Evolutionary conservation across 2,113 vertebrate species (phyloP).

Genomic region (Papio anubis): DNA sequence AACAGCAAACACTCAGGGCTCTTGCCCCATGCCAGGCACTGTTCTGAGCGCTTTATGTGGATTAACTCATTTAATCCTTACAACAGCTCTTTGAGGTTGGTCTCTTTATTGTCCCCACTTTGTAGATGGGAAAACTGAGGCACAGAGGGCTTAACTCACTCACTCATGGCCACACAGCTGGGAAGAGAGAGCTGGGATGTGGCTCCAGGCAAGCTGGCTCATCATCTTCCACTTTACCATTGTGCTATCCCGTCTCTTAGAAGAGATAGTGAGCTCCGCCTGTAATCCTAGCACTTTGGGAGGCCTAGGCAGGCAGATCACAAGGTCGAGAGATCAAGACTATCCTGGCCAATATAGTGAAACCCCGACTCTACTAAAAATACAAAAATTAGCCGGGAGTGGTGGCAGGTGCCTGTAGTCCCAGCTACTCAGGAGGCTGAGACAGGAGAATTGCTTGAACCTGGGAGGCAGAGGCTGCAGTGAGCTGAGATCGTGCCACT

Average conservation of each 20-base stretch:
- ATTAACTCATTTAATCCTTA: neutral
- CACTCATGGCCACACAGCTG: neutral
- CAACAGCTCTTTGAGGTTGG: neutral
- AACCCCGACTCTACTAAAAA: too few species aligned
- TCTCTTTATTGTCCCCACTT: neutral
- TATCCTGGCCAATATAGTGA: too few species aligned
- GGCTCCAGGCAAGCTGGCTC: neutral
- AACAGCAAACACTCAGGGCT: neutral
- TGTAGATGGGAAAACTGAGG: slow-evolving; percentile 7
- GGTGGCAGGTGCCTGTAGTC: too few species aligned
- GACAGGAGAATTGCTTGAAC: too few species aligned
- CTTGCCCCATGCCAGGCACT: neutral
- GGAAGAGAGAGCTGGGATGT: neutral
- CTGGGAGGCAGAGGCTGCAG: too few species aligned
- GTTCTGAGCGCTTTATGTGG: neutral
- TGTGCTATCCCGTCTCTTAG: neutral
- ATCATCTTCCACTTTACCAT: neutral
- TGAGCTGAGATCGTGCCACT: too few species aligned
- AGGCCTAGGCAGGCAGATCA: too few species aligned
- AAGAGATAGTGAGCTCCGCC: neutral
- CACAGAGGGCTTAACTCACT: neutral
- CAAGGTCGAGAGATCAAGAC: too few species aligned
- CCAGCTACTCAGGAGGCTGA: too few species aligned
- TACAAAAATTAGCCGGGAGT: too few species aligned
- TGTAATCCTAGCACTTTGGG: too few species aligned